A percentile compares a stretch with the other conserved stretches of the same genome.
Conservation (phyloP, 2,888 invertebrate species). For the Drepana falcataria region DNA sequence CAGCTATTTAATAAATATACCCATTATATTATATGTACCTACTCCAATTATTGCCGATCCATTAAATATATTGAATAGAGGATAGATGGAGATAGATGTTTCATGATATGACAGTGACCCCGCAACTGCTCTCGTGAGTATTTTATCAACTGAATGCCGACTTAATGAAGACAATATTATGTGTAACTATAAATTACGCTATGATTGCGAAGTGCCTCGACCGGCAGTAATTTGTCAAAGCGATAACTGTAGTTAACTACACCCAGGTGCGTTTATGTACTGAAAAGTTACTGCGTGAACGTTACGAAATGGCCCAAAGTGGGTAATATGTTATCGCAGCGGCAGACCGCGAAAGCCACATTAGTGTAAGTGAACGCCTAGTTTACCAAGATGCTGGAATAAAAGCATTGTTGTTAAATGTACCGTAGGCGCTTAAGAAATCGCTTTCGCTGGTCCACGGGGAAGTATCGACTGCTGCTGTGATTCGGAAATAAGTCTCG, state of each 20-base stretch:
- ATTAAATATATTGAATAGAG: too few species aligned
- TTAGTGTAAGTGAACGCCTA: slow-evolving; percentile 27
- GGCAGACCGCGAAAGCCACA: slow-evolving; percentile 23
- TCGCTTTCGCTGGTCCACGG: slow-evolving; percentile 6
- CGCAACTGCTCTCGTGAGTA: too few species aligned
- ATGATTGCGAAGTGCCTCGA: slow-evolving; percentile 6
- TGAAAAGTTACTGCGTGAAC: slow-evolving; percentile 14
- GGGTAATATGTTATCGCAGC: slow-evolving; percentile 29
- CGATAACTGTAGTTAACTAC: slow-evolving; percentile 22
- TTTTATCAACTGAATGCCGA: too few species aligned
- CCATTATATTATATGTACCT: too few species aligned
- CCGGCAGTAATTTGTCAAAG: slow-evolving; percentile 18
- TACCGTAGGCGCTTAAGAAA: slow-evolving; percentile 16
- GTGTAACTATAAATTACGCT: not conserved
- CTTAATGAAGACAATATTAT: not conserved
- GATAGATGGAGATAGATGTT: too few species aligned
- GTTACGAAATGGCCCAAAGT: slow-evolving; percentile 13
- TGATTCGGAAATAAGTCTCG: not conserved
- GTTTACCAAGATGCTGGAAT: slow-evolving; percentile 20
- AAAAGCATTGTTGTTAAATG: slow-evolving; percentile 31
- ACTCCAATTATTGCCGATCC: too few species aligned
- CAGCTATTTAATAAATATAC: too few species aligned
- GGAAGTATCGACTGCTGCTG: slow-evolving; percentile 6
- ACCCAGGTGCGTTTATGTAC: slow-evolving; percentile 25
- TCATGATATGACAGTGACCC: too few species aligned